Evolutionary conservation across 37 sponge, comb jelly and placozoan genomes (phyloP).

Genomic region (Cliona cf. orientalis): DNA sequence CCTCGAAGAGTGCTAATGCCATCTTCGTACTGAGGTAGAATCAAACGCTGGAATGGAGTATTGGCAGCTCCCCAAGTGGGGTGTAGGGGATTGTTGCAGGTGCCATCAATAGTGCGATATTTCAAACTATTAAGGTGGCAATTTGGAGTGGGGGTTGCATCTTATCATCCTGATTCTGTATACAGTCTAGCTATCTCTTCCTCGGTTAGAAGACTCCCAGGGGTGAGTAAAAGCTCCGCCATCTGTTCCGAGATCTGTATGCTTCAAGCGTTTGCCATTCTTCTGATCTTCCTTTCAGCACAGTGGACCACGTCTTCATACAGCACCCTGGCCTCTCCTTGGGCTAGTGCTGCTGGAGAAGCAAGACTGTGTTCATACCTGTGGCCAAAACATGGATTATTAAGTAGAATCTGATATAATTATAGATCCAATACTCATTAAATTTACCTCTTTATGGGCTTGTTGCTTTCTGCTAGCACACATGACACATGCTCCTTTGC

Average conservation of each 20-base stretch:
- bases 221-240: constrained; percentile 45
- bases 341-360: not conserved
- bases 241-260: constrained; percentile 23
- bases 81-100: constrained; percentile 87
- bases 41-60: constrained; percentile 65
- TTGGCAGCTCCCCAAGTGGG: constrained; percentile 74
- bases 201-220: constrained; percentile 44
- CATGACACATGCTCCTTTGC: too few species aligned
- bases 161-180: constrained; percentile 20
- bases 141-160: not conserved
- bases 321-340: constrained; percentile 25
- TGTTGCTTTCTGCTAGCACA: too few species aligned
- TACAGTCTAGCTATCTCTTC: constrained; percentile 28
- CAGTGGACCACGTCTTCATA: constrained; percentile 31
- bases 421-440: too few species aligned
- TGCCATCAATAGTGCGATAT: constrained; percentile 80
- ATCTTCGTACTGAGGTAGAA: constrained; percentile 85
- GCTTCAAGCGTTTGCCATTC: not conserved
- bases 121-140: too few species aligned
- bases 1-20: constrained; percentile 72
- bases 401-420: too few species aligned
- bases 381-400: too few species aligned
- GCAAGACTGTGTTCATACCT: constrained; percentile 4
- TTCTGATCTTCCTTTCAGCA: constrained; percentile 46
- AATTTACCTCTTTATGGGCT: too few species aligned